Conservation (phyloP, 2,888 invertebrate genomes). For the Apotomis turbidana region DNA sequence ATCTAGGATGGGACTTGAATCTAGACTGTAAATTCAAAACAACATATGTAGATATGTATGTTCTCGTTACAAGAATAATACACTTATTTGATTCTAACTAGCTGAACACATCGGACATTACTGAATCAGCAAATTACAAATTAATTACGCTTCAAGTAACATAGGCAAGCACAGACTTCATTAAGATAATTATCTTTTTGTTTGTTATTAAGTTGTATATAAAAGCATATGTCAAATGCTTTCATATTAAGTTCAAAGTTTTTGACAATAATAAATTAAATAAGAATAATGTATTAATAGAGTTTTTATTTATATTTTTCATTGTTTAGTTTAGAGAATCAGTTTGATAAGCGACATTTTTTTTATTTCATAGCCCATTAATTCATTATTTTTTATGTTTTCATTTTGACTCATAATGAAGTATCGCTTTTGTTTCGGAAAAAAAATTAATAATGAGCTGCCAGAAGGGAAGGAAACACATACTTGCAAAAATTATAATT, state of each 20-base stretch:
- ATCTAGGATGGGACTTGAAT: slow-evolving; percentile 1
- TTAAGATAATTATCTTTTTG: background rate
- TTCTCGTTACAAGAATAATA: background rate
- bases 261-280: too few species aligned
- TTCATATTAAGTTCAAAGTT: too few species aligned
- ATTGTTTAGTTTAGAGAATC: too few species aligned
- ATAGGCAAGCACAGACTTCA: background rate
- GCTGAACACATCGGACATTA: background rate
- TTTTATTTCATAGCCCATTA: too few species aligned
- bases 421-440: too few species aligned
- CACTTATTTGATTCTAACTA: background rate
- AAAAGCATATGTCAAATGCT: too few species aligned
- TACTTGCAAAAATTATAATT: background rate
- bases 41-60: background rate
- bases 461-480: background rate
- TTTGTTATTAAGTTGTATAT: background rate
- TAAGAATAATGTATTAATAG: too few species aligned
- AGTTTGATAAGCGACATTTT: too few species aligned
- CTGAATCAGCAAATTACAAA: slow-evolving; percentile 1
- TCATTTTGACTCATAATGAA: too few species aligned
- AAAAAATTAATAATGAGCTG: too few species aligned
- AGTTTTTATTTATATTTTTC: too few species aligned
- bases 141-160: background rate
- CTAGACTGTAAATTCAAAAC: background rate
- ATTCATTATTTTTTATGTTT: too few species aligned